Percentiles rank a stretch among this genome's conserved stretches.
These are phyloP conservation scores for Netelia fuscicornis DNA, from an alignment of 2,888 invertebrate genomes.

Conservation along the genomic window DNA sequence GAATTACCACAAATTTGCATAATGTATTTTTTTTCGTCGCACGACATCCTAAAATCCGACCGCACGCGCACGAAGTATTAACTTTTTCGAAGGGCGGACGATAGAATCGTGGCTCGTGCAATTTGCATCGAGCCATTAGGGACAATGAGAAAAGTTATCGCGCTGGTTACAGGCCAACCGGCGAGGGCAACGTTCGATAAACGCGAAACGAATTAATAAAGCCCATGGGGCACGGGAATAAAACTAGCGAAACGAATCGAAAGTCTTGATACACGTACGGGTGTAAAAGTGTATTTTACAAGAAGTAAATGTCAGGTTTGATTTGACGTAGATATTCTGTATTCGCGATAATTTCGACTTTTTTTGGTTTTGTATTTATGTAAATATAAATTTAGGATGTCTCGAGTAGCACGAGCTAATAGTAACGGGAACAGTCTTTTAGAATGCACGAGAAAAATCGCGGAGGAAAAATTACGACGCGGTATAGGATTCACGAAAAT, in stretches of 20 bases:
- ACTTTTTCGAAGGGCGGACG: background rate
- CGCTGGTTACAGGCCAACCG: background rate
- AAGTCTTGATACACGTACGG: background rate
- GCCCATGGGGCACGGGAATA: background rate
- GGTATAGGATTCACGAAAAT: conserved; percentile 1
- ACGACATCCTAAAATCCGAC: conserved; percentile 14
- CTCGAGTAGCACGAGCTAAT: background rate
- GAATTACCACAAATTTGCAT: conserved; percentile 45
- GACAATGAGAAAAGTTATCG: conserved; percentile 29
- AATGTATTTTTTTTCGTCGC: conserved; percentile 18
- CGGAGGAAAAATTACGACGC: background rate
- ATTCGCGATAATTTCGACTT: no score
- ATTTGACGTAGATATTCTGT: no score
- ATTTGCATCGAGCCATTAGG: conserved; percentile 23
- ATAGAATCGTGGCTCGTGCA: conserved; percentile 25
- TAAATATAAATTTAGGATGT: no score
- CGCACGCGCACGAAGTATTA: background rate
- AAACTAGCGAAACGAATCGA: background rate
- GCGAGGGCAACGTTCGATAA: conserved; percentile 20
- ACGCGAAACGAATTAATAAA: conserved; percentile 21
- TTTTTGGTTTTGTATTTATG: no score
- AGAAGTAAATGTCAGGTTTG: no score
- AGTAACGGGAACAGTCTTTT: background rate
- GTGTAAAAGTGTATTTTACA: no score
- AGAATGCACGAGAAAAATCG: background rate